These are phyloP conservation scores for Cataglyphis altisquamis DNA, from an alignment of 2,888 invertebrate genomes.

Conservation along the genomic window DNA sequence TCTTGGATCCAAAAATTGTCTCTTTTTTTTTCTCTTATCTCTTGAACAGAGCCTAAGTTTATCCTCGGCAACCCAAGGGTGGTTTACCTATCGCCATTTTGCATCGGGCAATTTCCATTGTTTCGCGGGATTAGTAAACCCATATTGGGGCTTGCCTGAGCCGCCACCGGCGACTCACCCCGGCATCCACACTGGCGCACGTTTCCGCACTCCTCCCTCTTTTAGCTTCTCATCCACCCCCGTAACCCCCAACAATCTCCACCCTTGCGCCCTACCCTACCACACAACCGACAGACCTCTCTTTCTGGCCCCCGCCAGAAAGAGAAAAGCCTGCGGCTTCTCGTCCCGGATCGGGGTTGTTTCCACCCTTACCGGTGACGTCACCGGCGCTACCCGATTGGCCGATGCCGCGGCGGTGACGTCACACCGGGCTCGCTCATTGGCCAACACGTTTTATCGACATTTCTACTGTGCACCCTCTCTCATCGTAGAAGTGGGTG, in stretches of 20 bases:
- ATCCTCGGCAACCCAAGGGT: conserved; percentile 53
- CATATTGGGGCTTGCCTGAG: conserved; percentile 80
- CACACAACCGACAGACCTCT: conserved; percentile 63
- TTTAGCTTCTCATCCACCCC: conserved; percentile 25
- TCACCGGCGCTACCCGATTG: conserved; percentile 82
- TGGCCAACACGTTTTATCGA: conserved; percentile 85
- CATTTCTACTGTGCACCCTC: conserved; percentile 80
- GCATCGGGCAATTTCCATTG: conserved; percentile 80
- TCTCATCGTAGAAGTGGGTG: conserved; percentile 53
- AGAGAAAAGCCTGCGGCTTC: conserved; percentile 82
- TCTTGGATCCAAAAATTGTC: conserved; percentile 24
- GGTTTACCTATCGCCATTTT: conserved; percentile 80
- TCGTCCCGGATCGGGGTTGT: conserved; percentile 76
- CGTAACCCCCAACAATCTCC: conserved; percentile 45
- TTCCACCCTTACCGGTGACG: conserved; percentile 82
- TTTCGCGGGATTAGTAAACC: conserved; percentile 82
- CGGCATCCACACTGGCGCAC: conserved; percentile 66
- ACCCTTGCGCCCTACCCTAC: conserved; percentile 61
- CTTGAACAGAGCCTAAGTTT: conserved; percentile 39
- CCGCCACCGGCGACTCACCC: conserved; percentile 73
- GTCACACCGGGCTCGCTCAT: conserved; percentile 83
- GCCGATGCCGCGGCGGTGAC: conserved; percentile 82
- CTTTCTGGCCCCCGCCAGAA: conserved; percentile 69
- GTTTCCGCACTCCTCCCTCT: conserved; percentile 40
- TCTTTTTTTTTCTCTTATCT: conserved; percentile 28